These are phyloP conservation scores for Drosophila algonquin DNA, from an alignment of 2,888 invertebrate genomes.

Conservation along the genomic window DNA sequence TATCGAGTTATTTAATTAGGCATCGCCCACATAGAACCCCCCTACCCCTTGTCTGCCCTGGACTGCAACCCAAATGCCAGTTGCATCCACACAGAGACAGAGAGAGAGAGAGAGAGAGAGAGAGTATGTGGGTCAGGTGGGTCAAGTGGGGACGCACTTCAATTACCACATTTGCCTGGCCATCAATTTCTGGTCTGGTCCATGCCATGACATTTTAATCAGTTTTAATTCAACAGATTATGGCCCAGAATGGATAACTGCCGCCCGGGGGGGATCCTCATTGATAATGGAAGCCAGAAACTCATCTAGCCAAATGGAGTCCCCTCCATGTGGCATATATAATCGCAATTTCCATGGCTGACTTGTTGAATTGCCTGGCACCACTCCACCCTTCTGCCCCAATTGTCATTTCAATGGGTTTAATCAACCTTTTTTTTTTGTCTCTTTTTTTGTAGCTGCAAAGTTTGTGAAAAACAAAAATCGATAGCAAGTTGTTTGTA, in stretches of 20 bases:
- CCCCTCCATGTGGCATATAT: background rate
- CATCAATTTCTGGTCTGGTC: constrained; percentile 37
- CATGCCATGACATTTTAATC: constrained; percentile 47
- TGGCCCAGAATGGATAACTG: constrained; percentile 34
- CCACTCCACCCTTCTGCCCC: background rate
- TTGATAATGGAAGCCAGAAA: constrained; percentile 30
- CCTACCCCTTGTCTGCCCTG: too few species aligned
- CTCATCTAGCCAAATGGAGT: too few species aligned
- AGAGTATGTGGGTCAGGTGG: constrained; percentile 52
- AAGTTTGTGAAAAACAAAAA: constrained; percentile 50
- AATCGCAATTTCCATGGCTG: background rate
- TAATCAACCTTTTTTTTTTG: constrained; percentile 40
- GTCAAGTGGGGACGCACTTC: constrained; percentile 54
- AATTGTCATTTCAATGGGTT: constrained; percentile 43
- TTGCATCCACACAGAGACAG: constrained; percentile 13
- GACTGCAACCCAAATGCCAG: constrained; percentile 30
- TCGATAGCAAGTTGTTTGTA: constrained; percentile 49
- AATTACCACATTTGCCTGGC: constrained; percentile 48
- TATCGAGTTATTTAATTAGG: constrained; percentile 60
- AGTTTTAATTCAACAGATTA: constrained; percentile 50
- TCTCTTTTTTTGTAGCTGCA: constrained; percentile 30
- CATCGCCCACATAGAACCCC: background rate
- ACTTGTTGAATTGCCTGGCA: constrained; percentile 31
- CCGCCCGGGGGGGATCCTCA: background rate
- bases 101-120: background rate